Evolutionary conservation across 1,140 invertebrate genomes (phyloP).

Genomic region (Zaprionus camerounensis): DNA sequence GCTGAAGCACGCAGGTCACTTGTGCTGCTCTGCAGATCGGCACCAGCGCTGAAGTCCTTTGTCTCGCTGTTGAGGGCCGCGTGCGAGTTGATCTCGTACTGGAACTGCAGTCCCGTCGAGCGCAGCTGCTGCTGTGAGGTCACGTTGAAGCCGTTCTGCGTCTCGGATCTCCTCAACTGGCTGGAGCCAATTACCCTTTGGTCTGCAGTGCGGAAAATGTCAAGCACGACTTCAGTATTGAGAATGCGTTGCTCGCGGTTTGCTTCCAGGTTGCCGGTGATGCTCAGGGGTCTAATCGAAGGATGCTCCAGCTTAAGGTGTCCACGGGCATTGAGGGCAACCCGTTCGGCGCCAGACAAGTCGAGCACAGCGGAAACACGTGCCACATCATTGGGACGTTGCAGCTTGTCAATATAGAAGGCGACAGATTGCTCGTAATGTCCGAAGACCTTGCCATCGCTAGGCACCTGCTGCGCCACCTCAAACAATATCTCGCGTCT

Average conservation of each 20-base stretch:
- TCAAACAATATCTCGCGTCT: constrained; percentile 88
- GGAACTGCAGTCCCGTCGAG: constrained; percentile 65
- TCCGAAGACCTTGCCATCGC: constrained; percentile 71
- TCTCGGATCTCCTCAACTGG: constrained; percentile 45
- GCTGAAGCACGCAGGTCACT: constrained; percentile 34
- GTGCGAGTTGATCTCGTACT: constrained; percentile 59
- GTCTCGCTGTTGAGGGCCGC: constrained; percentile 46
- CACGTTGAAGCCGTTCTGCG: constrained; percentile 62
- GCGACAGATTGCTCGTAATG: constrained; percentile 85
- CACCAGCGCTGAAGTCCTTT: constrained; percentile 47
- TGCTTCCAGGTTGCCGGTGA: constrained; percentile 85
- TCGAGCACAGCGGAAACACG: constrained; percentile 52
- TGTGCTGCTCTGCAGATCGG: constrained; percentile 45
- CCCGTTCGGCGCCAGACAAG: constrained; percentile 81
- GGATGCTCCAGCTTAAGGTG: constrained; percentile 88
- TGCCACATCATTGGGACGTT: constrained; percentile 87
- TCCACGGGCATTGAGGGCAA: constrained; percentile 85
- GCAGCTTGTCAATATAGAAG: constrained; percentile 89
- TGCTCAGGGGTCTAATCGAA: constrained; percentile 86
- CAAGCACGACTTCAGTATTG: constrained; percentile 86
- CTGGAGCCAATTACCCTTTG: constrained; percentile 86
- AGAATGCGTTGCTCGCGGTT: constrained; percentile 82
- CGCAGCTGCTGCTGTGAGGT: constrained; percentile 47
- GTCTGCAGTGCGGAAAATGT: constrained; percentile 87
- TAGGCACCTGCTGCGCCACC: constrained; percentile 83